Evolutionary conservation across 1,140 invertebrate species (phyloP).

Genomic region (Asobara japonica): DNA sequence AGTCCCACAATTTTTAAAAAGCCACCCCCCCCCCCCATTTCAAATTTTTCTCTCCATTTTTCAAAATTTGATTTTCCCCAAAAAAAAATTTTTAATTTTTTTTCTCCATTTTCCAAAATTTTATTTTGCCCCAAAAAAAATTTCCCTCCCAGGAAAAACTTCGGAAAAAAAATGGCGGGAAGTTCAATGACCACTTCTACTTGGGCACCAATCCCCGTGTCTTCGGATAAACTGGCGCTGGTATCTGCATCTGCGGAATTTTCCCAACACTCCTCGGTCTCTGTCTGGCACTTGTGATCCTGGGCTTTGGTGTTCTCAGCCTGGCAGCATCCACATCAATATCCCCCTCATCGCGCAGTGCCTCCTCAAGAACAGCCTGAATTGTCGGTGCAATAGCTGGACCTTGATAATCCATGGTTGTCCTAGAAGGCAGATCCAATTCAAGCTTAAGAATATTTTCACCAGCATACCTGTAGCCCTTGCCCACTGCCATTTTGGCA

Average conservation of each 20-base stretch:
- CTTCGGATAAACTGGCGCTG: constrained; percentile 67
- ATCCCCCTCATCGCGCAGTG: constrained; percentile 77
- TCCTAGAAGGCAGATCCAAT: constrained; percentile 81
- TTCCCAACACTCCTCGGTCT: constrained; percentile 57
- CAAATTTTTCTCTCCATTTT: no score
- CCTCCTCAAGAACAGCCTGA: constrained; percentile 79
- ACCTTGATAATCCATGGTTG: constrained; percentile 82
- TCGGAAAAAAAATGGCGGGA: not conserved
- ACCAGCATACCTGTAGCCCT: constrained; percentile 73
- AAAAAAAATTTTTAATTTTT: no score
- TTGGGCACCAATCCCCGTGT: constrained; percentile 72
- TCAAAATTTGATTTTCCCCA: no score
- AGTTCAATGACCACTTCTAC: constrained; percentile 39
- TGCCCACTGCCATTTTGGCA: constrained; percentile 72
- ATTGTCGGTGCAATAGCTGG: constrained; percentile 77
- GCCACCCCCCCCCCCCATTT: no score
- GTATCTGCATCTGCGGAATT: constrained; percentile 56
- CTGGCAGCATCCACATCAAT: constrained; percentile 74
- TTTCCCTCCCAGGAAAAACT: not conserved
- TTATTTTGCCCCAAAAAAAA: not conserved
- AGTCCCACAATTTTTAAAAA: no score
- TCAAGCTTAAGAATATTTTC: constrained; percentile 88
- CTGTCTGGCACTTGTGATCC: constrained; percentile 52
- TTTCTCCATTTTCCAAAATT: no score
- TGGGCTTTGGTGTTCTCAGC: constrained; percentile 49